A percentile compares a stretch with the other conserved stretches of the same genome.
Evolutionary conservation across 2,797 vertebrate genomes (phyloP).

Genomic region (Columba guinea): DNA sequence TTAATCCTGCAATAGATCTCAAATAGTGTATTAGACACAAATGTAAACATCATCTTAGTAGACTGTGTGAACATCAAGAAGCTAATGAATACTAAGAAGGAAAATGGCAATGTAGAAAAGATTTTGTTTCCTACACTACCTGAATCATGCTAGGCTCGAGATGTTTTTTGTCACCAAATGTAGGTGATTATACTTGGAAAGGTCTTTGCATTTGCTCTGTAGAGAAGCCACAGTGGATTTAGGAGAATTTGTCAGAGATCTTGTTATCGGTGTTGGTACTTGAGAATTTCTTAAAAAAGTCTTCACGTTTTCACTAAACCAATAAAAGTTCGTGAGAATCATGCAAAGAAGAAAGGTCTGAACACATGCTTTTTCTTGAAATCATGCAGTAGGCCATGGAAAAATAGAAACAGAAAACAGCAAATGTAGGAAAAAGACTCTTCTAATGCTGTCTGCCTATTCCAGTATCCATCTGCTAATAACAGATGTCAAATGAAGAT

Average conservation of each 20-base stretch:
- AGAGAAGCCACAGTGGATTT: neutral
- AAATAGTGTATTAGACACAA: neutral
- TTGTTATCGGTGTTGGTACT: neutral
- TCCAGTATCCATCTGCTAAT: neutral
- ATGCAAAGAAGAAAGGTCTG: neutral
- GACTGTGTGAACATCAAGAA: neutral
- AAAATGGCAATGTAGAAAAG: neutral
- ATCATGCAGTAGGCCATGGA: neutral
- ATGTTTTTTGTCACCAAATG: neutral
- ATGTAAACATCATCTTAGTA: neutral
- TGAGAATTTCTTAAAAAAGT: neutral
- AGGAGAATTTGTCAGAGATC: neutral
- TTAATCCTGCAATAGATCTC: neutral
- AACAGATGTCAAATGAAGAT: neutral
- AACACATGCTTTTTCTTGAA: neutral
- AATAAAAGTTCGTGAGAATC: neutral
- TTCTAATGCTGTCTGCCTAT: neutral
- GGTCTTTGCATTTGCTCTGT: neutral
- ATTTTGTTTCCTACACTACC: neutral
- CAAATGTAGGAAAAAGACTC: neutral
- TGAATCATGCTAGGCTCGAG: neutral
- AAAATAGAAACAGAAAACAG: neutral
- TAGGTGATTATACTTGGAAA: neutral
- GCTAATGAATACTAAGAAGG: neutral
- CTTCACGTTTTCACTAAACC: neutral